Evolutionary conservation across 2,888 invertebrate genomes (phyloP).

Genomic region (Nymphalis polychloros): DNA sequence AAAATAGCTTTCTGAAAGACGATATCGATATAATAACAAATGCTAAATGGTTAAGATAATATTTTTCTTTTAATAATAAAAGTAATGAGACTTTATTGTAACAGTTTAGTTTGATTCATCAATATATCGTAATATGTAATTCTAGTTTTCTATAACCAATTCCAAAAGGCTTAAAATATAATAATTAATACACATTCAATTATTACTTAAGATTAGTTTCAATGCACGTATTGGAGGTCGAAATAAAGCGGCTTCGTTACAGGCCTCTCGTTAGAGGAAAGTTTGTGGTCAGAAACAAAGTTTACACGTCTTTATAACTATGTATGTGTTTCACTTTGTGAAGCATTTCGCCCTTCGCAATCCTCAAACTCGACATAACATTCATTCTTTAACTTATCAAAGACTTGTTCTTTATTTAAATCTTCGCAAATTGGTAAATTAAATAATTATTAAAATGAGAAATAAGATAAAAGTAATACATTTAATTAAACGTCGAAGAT

Average conservation of each 20-base stretch:
- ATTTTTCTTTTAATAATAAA: neutral
- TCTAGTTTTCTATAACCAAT: neutral
- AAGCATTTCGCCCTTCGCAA: constrained; percentile 21
- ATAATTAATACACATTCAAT: constrained; percentile 14
- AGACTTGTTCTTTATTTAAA: constrained; percentile 1
- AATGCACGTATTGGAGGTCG: constrained; percentile 14
- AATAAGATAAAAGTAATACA: neutral
- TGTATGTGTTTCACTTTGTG: constrained; percentile 35
- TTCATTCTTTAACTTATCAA: neutral
- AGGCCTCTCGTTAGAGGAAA: constrained; percentile 25
- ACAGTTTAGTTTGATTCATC: neutral
- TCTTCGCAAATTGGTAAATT: neutral
- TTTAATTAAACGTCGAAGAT: too few species aligned
- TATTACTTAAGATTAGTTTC: constrained; percentile 20
- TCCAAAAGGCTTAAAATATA: neutral
- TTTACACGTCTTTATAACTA: constrained; percentile 33
- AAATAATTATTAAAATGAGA: neutral
- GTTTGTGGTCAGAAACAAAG: constrained; percentile 30
- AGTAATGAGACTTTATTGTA: neutral
- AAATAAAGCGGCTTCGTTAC: constrained; percentile 30
- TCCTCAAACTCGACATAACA: neutral
- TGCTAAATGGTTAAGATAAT: too few species aligned
- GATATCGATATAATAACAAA: neutral
- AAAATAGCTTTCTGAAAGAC: too few species aligned
- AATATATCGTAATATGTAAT: neutral